phyloP scores from a whole-genome alignment of 2,888 invertebrate species.

The Xestia xanthographa region DNA sequence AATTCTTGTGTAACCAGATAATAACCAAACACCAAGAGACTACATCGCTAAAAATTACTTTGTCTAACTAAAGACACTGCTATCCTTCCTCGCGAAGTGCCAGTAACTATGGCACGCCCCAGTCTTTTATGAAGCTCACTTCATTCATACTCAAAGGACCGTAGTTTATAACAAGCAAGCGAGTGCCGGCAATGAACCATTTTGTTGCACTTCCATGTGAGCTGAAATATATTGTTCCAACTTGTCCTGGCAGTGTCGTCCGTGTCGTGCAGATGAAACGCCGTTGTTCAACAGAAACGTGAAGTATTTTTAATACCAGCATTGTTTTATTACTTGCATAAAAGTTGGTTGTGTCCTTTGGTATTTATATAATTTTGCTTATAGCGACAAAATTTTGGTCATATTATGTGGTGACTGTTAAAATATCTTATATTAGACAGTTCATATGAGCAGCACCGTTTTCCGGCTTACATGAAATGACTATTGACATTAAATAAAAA shows the following conservation, averaged over 20 bases:
- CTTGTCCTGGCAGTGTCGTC: conserved; percentile 55
- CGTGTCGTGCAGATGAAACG: conserved; percentile 52
- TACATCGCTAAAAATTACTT: not conserved
- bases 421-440: conserved; percentile 5
- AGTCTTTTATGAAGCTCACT: conserved; percentile 12
- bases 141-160: conserved; percentile 25
- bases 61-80: not conserved
- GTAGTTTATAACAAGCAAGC: conserved; percentile 63
- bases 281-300: conserved; percentile 39
- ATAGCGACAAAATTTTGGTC: not conserved
- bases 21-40: not conserved
- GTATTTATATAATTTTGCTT: conserved; percentile 8
- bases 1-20: not conserved
- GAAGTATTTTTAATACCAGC: conserved; percentile 61
- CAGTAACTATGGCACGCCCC: not conserved
- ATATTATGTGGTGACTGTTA: not conserved
- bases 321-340: conserved; percentile 37
- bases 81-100: not conserved
- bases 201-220: conserved; percentile 62
- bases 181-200: conserved; percentile 58
- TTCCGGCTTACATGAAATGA: conserved; percentile 23
- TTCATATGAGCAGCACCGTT: not conserved
- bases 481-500: conserved; percentile 43
- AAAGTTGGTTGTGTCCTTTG: conserved; percentile 4
- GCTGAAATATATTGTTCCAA: conserved; percentile 61